A percentile compares a stretch with the other conserved stretches of the same genome.
Evolutionary conservation across 1,140 invertebrate genomes (phyloP).

Genomic region (Ceratoteleas bidentatus): DNA sequence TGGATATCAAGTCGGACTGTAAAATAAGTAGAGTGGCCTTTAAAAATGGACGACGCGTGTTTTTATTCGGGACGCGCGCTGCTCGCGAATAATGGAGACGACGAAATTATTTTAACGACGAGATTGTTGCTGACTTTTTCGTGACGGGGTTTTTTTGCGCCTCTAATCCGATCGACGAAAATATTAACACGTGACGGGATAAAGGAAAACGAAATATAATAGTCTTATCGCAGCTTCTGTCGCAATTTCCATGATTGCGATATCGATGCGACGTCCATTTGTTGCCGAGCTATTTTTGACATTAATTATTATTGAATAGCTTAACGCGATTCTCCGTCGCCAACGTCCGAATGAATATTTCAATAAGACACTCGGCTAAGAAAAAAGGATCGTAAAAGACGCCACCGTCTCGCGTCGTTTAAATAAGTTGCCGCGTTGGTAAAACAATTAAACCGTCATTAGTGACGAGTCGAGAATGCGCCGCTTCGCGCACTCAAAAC

Average conservation of each 20-base stretch:
- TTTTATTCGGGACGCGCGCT: not conserved
- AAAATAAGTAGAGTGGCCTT: conserved; percentile 20
- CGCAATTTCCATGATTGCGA: no score
- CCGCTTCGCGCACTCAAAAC: not conserved
- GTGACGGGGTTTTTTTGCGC: no score
- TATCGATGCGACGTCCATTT: no score
- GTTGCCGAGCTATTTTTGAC: no score
- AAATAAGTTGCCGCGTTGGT: not conserved
- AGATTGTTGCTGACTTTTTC: not conserved
- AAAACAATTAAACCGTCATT: conserved; percentile 1
- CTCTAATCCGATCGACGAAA: no score
- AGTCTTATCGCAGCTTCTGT: no score
- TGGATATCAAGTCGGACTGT: conserved; percentile 17
- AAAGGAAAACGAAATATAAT: no score
- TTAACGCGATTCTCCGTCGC: not conserved
- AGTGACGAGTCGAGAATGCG: not conserved
- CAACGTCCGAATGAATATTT: not conserved
- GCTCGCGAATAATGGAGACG: not conserved
- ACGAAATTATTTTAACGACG: not conserved
- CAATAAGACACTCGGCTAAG: not conserved
- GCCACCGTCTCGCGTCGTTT: not conserved
- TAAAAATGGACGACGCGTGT: not conserved
- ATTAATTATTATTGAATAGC: not conserved
- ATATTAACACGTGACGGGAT: no score
- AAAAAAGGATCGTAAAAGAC: not conserved